A percentile compares a stretch with the other conserved stretches of the same genome.
These are phyloP conservation scores for Ectropis grisescens DNA, from an alignment of 1,140 invertebrate species.

Conservation along the genomic window DNA sequence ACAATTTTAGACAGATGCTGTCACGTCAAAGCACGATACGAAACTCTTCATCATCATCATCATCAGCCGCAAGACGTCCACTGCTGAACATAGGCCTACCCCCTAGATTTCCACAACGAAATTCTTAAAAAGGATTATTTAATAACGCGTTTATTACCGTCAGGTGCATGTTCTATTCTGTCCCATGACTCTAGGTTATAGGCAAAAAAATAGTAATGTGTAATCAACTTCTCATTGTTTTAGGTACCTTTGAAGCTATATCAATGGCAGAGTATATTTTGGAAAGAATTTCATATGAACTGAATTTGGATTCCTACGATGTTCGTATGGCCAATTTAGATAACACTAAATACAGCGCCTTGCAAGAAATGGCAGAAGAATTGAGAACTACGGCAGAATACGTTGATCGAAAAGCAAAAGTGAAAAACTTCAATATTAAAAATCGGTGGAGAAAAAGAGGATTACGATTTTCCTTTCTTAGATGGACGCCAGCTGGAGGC, in stretches of 20 bases:
- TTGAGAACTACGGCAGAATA: slow-evolving; percentile 8
- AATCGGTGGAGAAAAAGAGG: slow-evolving; percentile 16
- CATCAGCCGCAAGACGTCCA: too few relatives aligned
- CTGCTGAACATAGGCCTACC: too few relatives aligned
- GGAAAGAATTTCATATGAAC: slow-evolving; percentile 81
- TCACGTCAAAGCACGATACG: too few relatives aligned
- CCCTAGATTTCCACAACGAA: too few relatives aligned
- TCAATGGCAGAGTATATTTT: slow-evolving; percentile 84
- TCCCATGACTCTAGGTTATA: background rate
- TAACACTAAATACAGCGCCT: slow-evolving; percentile 34
- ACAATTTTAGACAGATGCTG: too few relatives aligned
- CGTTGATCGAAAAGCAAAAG: slow-evolving; percentile 2
- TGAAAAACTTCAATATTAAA: slow-evolving; percentile 5
- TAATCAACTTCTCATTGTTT: slow-evolving; percentile 14
- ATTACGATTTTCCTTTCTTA: slow-evolving; percentile 7
- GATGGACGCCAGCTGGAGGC: slow-evolving; percentile 2
- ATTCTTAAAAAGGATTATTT: background rate
- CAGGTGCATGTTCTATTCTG: background rate
- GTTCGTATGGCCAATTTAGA: slow-evolving; percentile 77
- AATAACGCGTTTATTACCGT: background rate
- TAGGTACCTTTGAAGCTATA: slow-evolving; percentile 76
- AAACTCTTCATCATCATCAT: too few relatives aligned
- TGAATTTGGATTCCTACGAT: slow-evolving; percentile 78
- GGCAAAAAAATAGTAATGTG: background rate
- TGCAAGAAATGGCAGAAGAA: slow-evolving; percentile 11